phyloP scores from a whole-genome alignment of 2,113 vertebrate genomes.

The Sinocyclocheilus rhinocerous region DNA sequence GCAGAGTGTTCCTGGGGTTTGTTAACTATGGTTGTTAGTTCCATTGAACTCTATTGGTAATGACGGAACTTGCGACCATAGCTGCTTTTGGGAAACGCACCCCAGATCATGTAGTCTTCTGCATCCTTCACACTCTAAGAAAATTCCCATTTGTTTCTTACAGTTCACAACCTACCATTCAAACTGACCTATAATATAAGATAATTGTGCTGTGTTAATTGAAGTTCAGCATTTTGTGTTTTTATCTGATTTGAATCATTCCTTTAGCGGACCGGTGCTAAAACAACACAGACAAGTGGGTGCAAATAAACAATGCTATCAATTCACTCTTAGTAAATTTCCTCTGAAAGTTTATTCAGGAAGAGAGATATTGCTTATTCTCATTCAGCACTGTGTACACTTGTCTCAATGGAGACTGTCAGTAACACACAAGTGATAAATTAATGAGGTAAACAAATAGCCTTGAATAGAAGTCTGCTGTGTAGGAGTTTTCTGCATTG shows the following conservation, averaged over 20 bases:
- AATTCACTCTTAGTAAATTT: constrained; percentile 25
- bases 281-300: not conserved
- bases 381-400: constrained; percentile 76
- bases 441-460: constrained; percentile 78
- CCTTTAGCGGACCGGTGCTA: not conserved
- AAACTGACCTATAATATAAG: not conserved
- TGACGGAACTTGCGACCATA: too few species aligned
- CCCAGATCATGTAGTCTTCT: too few species aligned
- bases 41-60: too few species aligned
- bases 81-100: too few species aligned
- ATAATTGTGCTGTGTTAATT: not conserved
- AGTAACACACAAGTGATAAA: constrained; percentile 70
- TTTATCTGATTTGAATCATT: not conserved
- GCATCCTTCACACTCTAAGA: too few species aligned
- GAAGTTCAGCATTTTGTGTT: not conserved
- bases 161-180: not conserved
- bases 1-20: too few species aligned
- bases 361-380: constrained; percentile 67
- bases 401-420: constrained; percentile 68
- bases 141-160: not conserved
- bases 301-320: constrained; percentile 1
- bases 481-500: constrained; percentile 59
- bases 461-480: constrained; percentile 68
- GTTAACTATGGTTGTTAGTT: too few species aligned
- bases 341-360: constrained; percentile 80